Conservation (phyloP, 2,797 vertebrate species). For the Paramormyrops hopkinsi region DNA sequence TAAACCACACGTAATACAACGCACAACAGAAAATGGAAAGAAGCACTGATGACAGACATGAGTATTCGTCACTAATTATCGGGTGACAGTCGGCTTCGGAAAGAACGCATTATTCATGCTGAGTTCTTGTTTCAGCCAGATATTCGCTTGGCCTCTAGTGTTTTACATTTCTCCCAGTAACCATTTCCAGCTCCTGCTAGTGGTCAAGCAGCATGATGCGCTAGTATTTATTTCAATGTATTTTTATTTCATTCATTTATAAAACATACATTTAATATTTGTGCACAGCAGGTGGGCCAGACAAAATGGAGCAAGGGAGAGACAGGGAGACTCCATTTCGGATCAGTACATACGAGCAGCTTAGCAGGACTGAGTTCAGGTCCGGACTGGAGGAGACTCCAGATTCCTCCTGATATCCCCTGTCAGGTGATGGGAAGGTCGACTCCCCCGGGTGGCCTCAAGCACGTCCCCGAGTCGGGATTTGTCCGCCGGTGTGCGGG, state of each 20-base stretch:
- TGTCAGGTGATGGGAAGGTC: not conserved
- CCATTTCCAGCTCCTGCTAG: not conserved
- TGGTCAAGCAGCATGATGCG: not conserved
- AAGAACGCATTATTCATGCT: not conserved
- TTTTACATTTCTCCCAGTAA: not conserved
- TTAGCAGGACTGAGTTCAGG: not conserved
- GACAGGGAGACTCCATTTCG: not conserved
- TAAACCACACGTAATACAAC: not conserved
- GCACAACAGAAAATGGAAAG: not conserved
- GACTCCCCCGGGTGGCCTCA: constrained; percentile 25
- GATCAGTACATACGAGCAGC: not conserved
- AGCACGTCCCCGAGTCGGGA: constrained; percentile 17
- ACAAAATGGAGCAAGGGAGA: not conserved
- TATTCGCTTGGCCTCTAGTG: not conserved
- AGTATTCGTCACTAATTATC: not conserved
- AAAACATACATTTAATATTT: not conserved
- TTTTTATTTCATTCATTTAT: not conserved
- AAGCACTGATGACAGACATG: not conserved
- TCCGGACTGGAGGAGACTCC: not conserved
- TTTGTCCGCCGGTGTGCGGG: not conserved
- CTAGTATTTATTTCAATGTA: not conserved
- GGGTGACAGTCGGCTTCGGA: not conserved
- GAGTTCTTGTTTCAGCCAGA: not conserved
- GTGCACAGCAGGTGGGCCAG: not conserved
- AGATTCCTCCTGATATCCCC: not conserved